These are phyloP conservation scores for Coenonympha arcania DNA, from an alignment of 2,888 invertebrate genomes.

Conservation along the genomic window DNA sequence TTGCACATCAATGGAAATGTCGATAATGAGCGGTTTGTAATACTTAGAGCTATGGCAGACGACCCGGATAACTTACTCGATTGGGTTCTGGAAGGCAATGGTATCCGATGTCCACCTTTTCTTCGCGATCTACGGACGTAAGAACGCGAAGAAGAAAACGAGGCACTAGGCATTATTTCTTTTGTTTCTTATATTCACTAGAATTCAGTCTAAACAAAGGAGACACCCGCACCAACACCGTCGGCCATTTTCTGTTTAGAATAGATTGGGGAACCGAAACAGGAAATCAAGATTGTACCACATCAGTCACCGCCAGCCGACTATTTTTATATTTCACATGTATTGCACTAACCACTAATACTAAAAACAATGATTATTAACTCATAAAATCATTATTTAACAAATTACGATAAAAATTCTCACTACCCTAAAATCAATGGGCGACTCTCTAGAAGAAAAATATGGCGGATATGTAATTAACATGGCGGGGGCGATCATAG, in stretches of 20 bases:
- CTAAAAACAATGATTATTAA: conserved; percentile 52
- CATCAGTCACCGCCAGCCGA: conserved; percentile 46
- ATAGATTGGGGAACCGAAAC: conserved; percentile 69
- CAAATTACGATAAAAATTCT: conserved; percentile 54
- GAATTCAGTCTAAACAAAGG: conserved; percentile 83
- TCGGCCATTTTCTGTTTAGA: conserved; percentile 87
- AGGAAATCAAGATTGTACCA: conserved; percentile 56
- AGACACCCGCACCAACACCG: conserved; percentile 84
- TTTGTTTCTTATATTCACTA: conserved; percentile 70
- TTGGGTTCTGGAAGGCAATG: conserved; percentile 85
- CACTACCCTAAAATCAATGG: conserved; percentile 61
- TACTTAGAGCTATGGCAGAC: conserved; percentile 58
- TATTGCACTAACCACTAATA: conserved; percentile 60
- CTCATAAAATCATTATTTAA: conserved; percentile 62
- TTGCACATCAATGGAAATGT: conserved; percentile 45
- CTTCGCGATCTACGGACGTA: conserved; percentile 92
- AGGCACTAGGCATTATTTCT: conserved; percentile 94
- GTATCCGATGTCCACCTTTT: conserved; percentile 91
- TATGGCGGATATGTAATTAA: conserved; percentile 65
- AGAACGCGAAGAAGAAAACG: conserved; percentile 93
- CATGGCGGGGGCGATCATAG: conserved; percentile 53
- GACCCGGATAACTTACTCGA: conserved; percentile 81
- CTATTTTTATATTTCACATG: conserved; percentile 40
- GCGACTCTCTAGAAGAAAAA: conserved; percentile 64
- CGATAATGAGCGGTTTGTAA: conserved; percentile 50